Evolutionary conservation across 2,888 invertebrate genomes (phyloP), one percentile per base, ranked within the genome.

Genomic region (Xanthia togata): DNA sequence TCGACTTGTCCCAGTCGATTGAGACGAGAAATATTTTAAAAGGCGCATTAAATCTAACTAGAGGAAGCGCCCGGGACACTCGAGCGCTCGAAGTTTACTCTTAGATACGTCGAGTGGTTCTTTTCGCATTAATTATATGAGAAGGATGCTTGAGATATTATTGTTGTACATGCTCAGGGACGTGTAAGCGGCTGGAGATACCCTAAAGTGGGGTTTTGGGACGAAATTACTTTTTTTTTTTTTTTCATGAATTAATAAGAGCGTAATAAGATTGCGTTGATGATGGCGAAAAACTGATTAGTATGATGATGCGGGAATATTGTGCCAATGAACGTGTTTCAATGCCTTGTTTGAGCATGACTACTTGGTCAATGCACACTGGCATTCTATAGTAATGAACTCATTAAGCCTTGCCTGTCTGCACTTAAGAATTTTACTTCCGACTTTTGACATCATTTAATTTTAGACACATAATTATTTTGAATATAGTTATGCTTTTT

Each of bases 11-110:
- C 77, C 79, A 73, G 79, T 82, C 82, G 83, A 78, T 87, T 81
- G 78, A 70, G 79, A 84, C 75, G 78, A 83, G 86, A 84, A 90
- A 90, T 89, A 90, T 89, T 91, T 89, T 86, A 87, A 88, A 77
- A 91, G 86, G 83, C 82, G 84, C 87, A 89, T 90, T 89, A 87
- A 88, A 91, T 89, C 88, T 83, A 80, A 83, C 83, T 77, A 82
- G 73, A 80, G 69, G 62, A 76, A 73, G 73, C 73, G 57, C 80
- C 65, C 64, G 70, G 62, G 74, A 68, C 73, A 67, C 82, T 82
- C 69, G 81, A 69, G 78, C 72, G 74, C 44, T 60, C 72, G 20
- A 83, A 88, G 84, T 87, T 88, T 78, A 82, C 88, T 85, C 82
- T 82, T 64, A 77, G 79, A 76, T 80, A 76, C 76, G 78, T 75